Conservation (phyloP, 35 echinoderm and acorn worm species). For the Chiridota heheva region DNA sequence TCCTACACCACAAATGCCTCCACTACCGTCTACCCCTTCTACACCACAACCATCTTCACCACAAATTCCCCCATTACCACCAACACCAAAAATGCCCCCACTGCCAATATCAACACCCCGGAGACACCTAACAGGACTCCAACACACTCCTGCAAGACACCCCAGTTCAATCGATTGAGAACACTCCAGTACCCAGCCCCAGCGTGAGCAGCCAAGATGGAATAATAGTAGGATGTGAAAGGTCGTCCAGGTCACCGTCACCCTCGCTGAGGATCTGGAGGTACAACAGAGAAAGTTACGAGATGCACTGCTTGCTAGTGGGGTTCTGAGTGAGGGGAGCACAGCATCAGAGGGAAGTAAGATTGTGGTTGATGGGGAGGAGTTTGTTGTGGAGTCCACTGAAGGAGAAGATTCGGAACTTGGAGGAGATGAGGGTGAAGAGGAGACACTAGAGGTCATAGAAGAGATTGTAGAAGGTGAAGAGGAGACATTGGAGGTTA, state of each 20-base stretch:
- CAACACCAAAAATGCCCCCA: constrained; percentile 39
- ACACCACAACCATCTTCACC: constrained; percentile 49
- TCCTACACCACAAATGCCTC: constrained; percentile 34
- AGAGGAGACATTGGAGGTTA: no score
- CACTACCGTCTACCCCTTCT: no score
- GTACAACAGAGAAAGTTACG: neutral
- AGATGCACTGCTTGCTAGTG: neutral
- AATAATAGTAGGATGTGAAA: constrained; percentile 25
- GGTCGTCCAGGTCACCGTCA: neutral
- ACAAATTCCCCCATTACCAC: constrained; percentile 53
- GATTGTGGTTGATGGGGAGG: constrained; percentile 15
- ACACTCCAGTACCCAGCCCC: constrained; percentile 33
- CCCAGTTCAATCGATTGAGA: constrained; percentile 17
- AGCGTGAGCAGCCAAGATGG: constrained; percentile 40
- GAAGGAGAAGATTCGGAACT: neutral
- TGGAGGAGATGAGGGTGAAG: neutral
- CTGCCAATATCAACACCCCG: constrained; percentile 71
- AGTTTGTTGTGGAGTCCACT: constrained; percentile 12
- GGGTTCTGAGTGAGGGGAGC: neutral
- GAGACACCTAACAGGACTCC: constrained; percentile 44
- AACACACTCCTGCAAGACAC: constrained; percentile 27
- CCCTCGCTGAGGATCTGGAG: neutral
- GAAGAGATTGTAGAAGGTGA: no score
- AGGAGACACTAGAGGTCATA: neutral
- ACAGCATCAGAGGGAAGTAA: no score